Conservation (phyloP, 2,888 invertebrate species). For the Elysia crispata region DNA sequence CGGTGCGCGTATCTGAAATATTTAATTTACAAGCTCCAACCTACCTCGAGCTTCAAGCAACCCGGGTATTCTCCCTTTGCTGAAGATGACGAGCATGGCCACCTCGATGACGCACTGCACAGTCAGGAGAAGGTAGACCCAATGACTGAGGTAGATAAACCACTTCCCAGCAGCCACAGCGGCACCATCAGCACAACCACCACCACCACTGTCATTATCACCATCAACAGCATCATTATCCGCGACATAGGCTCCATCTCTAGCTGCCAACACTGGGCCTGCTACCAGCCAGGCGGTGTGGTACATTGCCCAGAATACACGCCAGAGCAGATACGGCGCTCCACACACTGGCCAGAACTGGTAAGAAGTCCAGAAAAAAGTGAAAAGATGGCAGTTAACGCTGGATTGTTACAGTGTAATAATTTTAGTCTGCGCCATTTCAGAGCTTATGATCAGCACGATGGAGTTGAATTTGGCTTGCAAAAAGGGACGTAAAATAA, state of each 20-base stretch:
- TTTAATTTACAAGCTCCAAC: no score
- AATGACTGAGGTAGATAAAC: slow-evolving; percentile 61
- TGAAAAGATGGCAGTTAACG: no score
- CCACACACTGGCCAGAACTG: no score
- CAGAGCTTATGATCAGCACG: no score
- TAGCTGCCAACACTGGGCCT: slow-evolving; percentile 23
- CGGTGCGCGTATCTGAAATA: no score
- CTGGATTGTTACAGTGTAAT: no score
- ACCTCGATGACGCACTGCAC: slow-evolving; percentile 30
- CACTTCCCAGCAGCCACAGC: slow-evolving; percentile 48
- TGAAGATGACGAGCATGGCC: background rate
- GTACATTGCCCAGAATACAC: slow-evolving; percentile 53
- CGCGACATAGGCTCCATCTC: no score
- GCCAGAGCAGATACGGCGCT: slow-evolving; percentile 40
- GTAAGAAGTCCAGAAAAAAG: no score
- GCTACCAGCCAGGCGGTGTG: slow-evolving; percentile 49
- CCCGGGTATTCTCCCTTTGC: background rate
- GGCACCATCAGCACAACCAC: background rate
- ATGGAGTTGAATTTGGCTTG: no score
- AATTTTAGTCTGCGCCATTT: no score
- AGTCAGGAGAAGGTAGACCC: slow-evolving; percentile 55
- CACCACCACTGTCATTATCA: background rate
- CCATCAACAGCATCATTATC: background rate
- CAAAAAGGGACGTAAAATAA: no score
- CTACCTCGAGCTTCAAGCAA: no score